Evolutionary conservation across 2,113 vertebrate genomes (phyloP).

Genomic region (Puffinus mauretanicus): DNA sequence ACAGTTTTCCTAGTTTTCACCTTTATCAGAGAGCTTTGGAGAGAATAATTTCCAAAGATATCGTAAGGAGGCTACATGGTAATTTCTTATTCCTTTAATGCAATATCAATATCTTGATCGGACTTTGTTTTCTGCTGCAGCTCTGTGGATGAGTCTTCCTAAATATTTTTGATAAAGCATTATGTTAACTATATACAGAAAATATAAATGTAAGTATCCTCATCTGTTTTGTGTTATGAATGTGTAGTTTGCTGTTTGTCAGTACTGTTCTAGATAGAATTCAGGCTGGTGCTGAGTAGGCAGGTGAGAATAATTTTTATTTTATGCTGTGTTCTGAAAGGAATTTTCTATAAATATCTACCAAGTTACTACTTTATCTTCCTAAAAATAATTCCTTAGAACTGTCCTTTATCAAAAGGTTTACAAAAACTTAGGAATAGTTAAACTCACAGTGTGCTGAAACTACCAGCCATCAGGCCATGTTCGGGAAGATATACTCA

Average conservation of each 20-base stretch:
- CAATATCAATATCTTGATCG: not conserved
- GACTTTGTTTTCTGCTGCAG: not conserved
- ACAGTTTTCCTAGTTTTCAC: not conserved
- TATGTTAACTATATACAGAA: not conserved
- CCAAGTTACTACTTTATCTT: not conserved
- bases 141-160: not conserved
- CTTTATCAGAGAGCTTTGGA: not conserved
- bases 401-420: not conserved
- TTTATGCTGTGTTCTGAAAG: not conserved
- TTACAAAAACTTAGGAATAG: not conserved
- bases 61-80: not conserved
- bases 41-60: not conserved
- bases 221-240: not conserved
- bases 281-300: not conserved
- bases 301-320: not conserved
- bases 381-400: not conserved
- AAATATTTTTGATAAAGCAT: not conserved
- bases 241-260: not conserved
- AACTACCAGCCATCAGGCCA: not conserved
- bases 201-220: not conserved
- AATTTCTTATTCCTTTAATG: not conserved
- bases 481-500: not conserved
- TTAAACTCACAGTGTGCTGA: not conserved
- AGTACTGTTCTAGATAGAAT: not conserved
- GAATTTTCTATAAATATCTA: not conserved